Conservation (phyloP, 2,888 invertebrate genomes). For the Lysandra bellargus region DNA sequence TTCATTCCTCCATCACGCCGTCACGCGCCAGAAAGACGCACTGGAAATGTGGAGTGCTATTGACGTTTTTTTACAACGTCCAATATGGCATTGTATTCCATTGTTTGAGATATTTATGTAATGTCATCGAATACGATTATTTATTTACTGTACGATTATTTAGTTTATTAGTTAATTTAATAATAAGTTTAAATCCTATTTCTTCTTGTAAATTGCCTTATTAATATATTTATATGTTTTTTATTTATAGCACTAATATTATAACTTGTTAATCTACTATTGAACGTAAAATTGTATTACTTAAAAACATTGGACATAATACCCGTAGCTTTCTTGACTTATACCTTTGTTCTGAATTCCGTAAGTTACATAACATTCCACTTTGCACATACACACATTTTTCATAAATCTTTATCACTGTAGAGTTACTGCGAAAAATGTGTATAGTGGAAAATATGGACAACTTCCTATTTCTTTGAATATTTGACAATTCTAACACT, state of each 20-base stretch:
- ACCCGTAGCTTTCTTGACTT: background rate
- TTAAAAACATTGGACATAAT: too few species aligned
- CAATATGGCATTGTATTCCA: background rate
- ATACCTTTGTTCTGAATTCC: background rate
- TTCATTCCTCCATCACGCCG: constrained; percentile 5
- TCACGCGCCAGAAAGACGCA: constrained; percentile 1
- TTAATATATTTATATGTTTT: too few species aligned
- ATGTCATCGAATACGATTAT: background rate
- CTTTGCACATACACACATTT: background rate
- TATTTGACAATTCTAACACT: background rate
- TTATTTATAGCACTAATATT: too few species aligned
- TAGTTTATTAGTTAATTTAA: background rate
- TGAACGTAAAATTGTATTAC: too few species aligned
- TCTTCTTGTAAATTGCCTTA: too few species aligned
- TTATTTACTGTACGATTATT: background rate
- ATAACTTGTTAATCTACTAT: too few species aligned
- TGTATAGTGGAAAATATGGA: background rate
- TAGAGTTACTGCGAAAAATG: background rate
- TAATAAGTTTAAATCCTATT: background rate
- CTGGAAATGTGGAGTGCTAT: constrained; percentile 7
- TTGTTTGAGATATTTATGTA: background rate
- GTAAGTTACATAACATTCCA: background rate
- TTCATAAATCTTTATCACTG: background rate
- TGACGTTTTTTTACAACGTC: background rate
- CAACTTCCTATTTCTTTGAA: background rate